A percentile compares a stretch with the other conserved stretches of the same genome.
Evolutionary conservation across 2,888 invertebrate genomes (phyloP).

Genomic region (Xiphydria camelus): DNA sequence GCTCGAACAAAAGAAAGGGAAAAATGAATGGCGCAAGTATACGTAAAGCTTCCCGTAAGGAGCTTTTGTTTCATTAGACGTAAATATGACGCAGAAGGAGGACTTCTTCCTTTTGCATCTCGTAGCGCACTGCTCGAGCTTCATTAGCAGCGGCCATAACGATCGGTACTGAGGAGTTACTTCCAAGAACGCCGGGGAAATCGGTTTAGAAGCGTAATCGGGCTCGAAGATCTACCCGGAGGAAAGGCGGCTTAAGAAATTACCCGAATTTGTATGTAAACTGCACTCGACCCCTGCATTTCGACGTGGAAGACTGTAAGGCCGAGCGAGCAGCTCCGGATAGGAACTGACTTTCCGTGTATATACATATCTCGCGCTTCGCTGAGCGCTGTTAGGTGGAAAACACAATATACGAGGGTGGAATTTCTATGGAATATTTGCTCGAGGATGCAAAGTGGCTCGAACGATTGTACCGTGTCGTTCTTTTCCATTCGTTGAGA

Average conservation of each 20-base stretch:
- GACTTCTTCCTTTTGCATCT: too few relatives aligned
- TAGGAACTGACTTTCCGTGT: too few relatives aligned
- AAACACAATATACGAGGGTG: neutral
- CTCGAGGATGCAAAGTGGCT: neutral
- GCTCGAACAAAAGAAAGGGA: too few relatives aligned
- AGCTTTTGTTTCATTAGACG: too few relatives aligned
- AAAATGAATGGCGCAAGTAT: too few relatives aligned
- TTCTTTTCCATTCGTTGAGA: neutral
- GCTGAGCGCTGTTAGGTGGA: too few relatives aligned
- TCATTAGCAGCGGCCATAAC: too few relatives aligned
- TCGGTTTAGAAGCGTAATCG: neutral
- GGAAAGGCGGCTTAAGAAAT: constrained; percentile 19
- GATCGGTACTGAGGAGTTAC: neutral
- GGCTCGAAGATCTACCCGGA: constrained; percentile 1
- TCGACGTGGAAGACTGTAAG: neutral
- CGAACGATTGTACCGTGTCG: neutral
- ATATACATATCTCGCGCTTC: too few relatives aligned
- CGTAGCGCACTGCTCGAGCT: too few relatives aligned
- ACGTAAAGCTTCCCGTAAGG: too few relatives aligned
- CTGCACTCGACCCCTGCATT: constrained; percentile 11
- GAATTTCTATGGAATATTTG: neutral
- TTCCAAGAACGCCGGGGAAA: neutral
- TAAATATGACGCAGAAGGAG: too few relatives aligned
- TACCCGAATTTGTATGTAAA: constrained; percentile 24
- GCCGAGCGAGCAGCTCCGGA: neutral